Conservation (phyloP, 2,888 invertebrate genomes). For the Phorcus lineatus region DNA sequence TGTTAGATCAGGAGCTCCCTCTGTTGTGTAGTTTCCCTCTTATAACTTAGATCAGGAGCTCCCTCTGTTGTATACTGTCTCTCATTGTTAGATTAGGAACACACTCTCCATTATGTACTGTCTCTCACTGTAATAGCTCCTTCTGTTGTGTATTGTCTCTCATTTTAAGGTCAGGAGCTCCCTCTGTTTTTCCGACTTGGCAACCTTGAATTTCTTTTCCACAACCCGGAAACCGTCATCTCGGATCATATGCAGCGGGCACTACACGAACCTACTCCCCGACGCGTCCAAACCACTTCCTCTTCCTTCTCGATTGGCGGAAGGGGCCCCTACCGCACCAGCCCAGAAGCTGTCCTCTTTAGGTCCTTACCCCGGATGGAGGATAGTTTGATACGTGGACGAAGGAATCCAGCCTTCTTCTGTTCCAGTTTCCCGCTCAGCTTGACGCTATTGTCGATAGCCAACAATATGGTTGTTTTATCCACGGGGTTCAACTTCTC, state of each 20-base stretch:
- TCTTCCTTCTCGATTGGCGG: background rate
- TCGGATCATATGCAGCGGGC: background rate
- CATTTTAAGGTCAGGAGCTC: too few species aligned
- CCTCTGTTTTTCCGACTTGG: background rate
- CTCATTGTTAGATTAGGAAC: too few species aligned
- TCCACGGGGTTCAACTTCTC: background rate
- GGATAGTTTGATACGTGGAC: background rate
- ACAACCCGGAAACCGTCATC: background rate
- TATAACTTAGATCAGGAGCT: too few species aligned
- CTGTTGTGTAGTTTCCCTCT: too few species aligned
- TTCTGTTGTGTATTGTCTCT: too few species aligned
- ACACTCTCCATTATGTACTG: too few species aligned
- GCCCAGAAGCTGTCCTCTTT: background rate
- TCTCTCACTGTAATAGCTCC: too few species aligned
- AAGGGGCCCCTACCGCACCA: background rate
- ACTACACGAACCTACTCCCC: background rate
- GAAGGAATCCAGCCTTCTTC: background rate
- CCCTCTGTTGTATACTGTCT: too few species aligned
- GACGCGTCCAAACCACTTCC: background rate
- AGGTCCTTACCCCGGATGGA: background rate
- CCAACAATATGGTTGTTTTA: background rate
- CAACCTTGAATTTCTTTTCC: background rate
- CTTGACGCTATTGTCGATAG: background rate
- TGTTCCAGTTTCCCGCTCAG: background rate
- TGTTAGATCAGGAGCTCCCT: too few species aligned